phyloP scores from a whole-genome alignment of 2,888 invertebrate species.

The Auanema sp. region DNA sequence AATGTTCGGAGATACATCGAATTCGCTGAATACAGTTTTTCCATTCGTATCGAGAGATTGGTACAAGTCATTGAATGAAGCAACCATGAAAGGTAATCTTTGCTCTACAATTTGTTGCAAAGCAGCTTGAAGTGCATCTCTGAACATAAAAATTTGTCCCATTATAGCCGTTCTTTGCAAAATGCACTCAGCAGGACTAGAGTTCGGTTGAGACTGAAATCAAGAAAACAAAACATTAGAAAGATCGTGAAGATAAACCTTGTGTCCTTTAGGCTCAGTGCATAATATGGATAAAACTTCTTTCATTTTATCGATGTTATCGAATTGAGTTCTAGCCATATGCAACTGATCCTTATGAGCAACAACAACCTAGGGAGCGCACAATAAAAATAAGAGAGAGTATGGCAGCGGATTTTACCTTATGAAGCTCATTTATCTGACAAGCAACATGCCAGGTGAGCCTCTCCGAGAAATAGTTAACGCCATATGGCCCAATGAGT shows the following conservation, averaged over 20 bases:
- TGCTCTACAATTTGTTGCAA: slow-evolving; percentile 84
- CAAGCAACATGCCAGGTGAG: slow-evolving; percentile 98
- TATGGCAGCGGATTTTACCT: slow-evolving; percentile 28
- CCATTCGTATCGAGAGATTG: slow-evolving; percentile 41
- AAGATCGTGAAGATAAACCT: slow-evolving; percentile 8
- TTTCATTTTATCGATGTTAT: slow-evolving; percentile 97
- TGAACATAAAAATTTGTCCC: slow-evolving; percentile 93
- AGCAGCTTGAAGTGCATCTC: slow-evolving; percentile 89
- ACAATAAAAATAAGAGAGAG: not conserved
- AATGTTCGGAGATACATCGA: not conserved
- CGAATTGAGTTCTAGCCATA: slow-evolving; percentile 89
- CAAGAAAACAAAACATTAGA: too few relatives aligned
- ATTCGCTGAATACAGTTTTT: slow-evolving; percentile 27
- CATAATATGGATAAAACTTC: slow-evolving; percentile 75
- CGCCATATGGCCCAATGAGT: slow-evolving; percentile 95
- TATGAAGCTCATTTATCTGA: slow-evolving; percentile 92
- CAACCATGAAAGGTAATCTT: slow-evolving; percentile 90
- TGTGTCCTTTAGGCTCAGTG: slow-evolving; percentile 39
- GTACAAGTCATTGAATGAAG: slow-evolving; percentile 75
- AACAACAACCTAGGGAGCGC: slow-evolving; percentile 73
- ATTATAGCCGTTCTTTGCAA: slow-evolving; percentile 95
- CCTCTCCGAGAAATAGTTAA: slow-evolving; percentile 92
- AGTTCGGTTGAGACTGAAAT: slow-evolving; percentile 2
- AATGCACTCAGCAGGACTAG: slow-evolving; percentile 69
- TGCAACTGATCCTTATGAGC: slow-evolving; percentile 89